These are phyloP conservation scores for Muscicapa adusta DNA, from an alignment of 2,113 vertebrate species.

Conservation along the genomic window DNA sequence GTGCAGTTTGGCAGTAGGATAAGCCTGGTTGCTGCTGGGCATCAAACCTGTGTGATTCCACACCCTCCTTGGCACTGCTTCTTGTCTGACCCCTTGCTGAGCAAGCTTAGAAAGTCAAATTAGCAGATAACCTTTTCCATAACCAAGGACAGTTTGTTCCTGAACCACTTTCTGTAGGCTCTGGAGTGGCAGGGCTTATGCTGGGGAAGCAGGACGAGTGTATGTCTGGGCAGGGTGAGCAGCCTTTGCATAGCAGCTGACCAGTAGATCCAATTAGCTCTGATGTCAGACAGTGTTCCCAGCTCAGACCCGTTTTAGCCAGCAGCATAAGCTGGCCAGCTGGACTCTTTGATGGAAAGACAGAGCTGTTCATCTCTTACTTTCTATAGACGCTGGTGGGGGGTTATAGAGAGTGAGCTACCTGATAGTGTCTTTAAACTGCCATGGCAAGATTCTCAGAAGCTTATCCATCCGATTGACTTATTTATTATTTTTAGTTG, in stretches of 20 bases:
- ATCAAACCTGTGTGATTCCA: background rate
- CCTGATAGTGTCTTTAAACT: background rate
- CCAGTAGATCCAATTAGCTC: background rate
- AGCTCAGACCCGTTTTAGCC: background rate
- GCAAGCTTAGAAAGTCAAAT: background rate
- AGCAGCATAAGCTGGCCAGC: background rate
- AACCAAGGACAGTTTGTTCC: background rate
- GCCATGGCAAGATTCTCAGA: background rate
- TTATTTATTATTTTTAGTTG: background rate
- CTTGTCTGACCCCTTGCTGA: background rate
- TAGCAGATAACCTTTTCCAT: background rate
- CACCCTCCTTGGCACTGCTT: background rate
- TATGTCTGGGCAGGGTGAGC: background rate
- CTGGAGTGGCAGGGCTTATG: background rate
- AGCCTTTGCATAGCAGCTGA: background rate
- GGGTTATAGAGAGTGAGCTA: background rate
- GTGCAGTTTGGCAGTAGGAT: background rate
- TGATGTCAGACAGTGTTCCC: background rate
- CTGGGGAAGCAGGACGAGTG: background rate
- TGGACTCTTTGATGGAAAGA: background rate
- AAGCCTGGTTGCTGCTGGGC: background rate
- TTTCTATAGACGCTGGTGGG: background rate
- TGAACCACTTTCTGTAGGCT: background rate
- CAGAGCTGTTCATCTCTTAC: background rate
- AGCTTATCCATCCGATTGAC: accelerated